A percentile compares a stretch with the other conserved stretches of the same genome.
Evolutionary conservation across 37 sponge, comb jelly and placozoan genomes (phyloP).

Genomic region (Spongia lamella): DNA sequence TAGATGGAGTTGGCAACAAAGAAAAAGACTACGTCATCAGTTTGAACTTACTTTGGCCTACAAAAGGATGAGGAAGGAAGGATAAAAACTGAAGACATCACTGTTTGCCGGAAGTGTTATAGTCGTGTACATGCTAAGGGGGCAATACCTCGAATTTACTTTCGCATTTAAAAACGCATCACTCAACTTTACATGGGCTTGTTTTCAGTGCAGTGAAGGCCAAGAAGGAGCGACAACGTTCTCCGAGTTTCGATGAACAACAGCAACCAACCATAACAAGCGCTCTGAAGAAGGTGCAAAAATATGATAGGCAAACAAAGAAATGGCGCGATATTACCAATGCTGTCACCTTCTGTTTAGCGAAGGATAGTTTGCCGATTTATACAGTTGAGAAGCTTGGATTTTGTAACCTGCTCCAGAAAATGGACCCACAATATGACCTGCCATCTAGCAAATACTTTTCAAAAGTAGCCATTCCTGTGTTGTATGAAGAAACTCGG

Average conservation of each 20-base stretch:
- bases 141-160: conserved; percentile 36
- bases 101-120: no score
- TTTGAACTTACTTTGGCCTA: no score
- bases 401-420: conserved; percentile 1
- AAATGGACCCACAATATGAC: conserved; percentile 7
- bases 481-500: conserved; percentile 1
- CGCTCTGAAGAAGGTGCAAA: not conserved
- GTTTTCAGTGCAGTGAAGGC: no score
- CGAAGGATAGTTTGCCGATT: conserved; percentile 19
- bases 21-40: no score
- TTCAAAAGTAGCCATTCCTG: conserved; percentile 15
- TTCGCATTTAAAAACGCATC: conserved; percentile 22
- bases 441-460: conserved; percentile 21
- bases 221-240: no score
- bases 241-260: not conserved
- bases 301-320: conserved; percentile 1
- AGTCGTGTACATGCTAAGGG: conserved; percentile 23
- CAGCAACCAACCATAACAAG: conserved; percentile 10
- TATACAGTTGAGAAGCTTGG: conserved; percentile 18
- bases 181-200: conserved; percentile 6
- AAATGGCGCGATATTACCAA: conserved; percentile 28
- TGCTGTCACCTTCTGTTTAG: conserved; percentile 10
- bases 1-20: no score
- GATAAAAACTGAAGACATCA: no score
- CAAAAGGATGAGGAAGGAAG: no score